These are phyloP conservation scores for Brachirus orientalis DNA, from an alignment of 2,113 vertebrate species.

Conservation along the genomic window DNA sequence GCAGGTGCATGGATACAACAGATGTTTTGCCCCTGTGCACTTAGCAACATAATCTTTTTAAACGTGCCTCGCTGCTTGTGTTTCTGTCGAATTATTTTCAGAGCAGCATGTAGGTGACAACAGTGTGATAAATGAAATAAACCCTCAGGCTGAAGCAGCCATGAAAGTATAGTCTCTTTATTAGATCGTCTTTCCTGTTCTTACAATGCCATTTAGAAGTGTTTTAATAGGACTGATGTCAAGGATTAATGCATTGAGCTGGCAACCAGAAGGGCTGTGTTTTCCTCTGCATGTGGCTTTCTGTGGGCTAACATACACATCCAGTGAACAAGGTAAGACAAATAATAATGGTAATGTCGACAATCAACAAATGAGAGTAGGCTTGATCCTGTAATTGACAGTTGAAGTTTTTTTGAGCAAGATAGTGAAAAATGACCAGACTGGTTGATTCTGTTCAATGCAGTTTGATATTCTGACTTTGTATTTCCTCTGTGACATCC, in stretches of 20 bases:
- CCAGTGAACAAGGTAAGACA: conserved; percentile 33
- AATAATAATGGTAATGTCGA: no score
- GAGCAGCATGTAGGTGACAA: conserved; percentile 50
- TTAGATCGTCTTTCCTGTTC: conserved; percentile 51
- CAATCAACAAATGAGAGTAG: conserved; percentile 47
- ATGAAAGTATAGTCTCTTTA: conserved; percentile 49
- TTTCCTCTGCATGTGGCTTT: no score
- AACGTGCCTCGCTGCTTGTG: conserved; percentile 30
- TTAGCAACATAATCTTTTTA: conserved; percentile 45
- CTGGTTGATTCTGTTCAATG: background rate
- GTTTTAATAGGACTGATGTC: conserved; percentile 39
- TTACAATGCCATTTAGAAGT: conserved; percentile 54
- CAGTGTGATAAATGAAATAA: conserved; percentile 63
- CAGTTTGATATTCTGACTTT: no score
- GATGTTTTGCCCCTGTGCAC: conserved; percentile 48
- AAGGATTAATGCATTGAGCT: conserved; percentile 46
- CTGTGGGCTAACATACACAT: conserved; percentile 20
- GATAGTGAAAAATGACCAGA: background rate
- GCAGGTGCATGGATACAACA: conserved; percentile 35
- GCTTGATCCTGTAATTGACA: conserved; percentile 37
- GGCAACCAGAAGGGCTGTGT: conserved; percentile 15
- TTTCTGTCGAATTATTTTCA: conserved; percentile 60
- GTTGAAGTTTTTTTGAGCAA: background rate
- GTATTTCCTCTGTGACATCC: no score
- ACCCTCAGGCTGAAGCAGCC: conserved; percentile 32